These are phyloP conservation scores for Lophochroa leadbeateri DNA, from an alignment of 2,113 vertebrate genomes.

Conservation along the genomic window DNA sequence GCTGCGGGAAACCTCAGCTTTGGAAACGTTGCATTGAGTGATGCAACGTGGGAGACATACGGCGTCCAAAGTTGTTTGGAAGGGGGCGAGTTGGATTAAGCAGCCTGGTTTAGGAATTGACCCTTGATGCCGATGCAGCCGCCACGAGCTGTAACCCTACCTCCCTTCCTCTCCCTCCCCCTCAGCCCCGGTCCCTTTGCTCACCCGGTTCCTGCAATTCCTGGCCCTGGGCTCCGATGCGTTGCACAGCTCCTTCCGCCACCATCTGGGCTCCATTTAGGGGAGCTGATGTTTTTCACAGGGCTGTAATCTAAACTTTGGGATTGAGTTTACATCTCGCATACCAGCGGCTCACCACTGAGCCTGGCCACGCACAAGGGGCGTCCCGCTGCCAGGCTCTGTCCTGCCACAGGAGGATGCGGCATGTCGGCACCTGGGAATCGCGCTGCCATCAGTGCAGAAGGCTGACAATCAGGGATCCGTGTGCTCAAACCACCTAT, in stretches of 20 bases:
- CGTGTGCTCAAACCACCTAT: fast-evolving
- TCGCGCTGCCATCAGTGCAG: fast-evolving
- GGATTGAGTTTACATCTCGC: conserved; percentile 51
- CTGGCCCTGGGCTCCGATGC: not conserved
- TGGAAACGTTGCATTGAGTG: not conserved
- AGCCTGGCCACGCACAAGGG: not conserved
- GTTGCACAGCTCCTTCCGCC: conserved; percentile 1
- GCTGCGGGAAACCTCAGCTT: not conserved
- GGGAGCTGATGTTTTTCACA: conserved; percentile 68
- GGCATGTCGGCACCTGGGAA: not conserved
- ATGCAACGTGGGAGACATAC: not conserved
- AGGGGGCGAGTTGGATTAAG: not conserved
- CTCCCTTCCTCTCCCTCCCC: not conserved
- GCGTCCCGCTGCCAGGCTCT: not conserved
- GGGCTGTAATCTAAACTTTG: conserved; percentile 61
- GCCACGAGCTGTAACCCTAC: not conserved
- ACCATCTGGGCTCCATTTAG: conserved; percentile 71
- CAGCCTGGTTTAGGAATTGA: not conserved
- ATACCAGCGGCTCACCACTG: conserved; percentile 42
- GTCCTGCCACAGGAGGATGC: not conserved
- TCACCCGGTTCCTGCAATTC: not conserved
- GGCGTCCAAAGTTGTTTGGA: not conserved
- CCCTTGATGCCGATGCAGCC: not conserved
- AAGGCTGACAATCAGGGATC: fast-evolving
- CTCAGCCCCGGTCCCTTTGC: not conserved